Evolutionary conservation across 2,888 invertebrate species (phyloP), one percentile per base, ranked within the genome.

Genomic region (Pollenia labialis): DNA sequence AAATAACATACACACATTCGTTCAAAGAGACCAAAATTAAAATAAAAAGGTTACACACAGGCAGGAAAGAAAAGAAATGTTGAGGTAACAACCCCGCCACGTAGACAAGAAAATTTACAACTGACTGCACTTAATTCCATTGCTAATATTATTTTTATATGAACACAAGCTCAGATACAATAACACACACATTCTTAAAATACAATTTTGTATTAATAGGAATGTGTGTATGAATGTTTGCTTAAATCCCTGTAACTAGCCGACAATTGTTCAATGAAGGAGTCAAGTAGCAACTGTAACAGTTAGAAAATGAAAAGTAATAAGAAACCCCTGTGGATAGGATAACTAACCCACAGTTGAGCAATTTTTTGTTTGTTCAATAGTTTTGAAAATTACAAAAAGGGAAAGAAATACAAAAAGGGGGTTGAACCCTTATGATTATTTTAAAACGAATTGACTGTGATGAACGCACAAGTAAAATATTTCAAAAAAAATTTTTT

Each of bases 291-390:
- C 52, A 66, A 62, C 12, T 58, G 68, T 52, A 68, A 46, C 72
- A 83, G 42, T 60, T 46, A 18, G 18, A 58, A 76, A 54, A 40
- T 48, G 12, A 69, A 80, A 71, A 56, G 81, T 81, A 84, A 87
- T 84, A 84, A 81, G 77, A 87, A 84, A 81, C 87, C 87, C 87
- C 77, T 87, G 87, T 81, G 81, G 84, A 81, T 87, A 60, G 81
- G 66, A 81, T 75, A 81, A 84, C 84, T 71, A 81, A 79, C 50
- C 74, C 74, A 81, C 76, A 87, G 87, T 87, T 84, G 84, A 81
- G 77, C 69, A 84, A 54, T 81, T 62, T 68, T 23, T 76, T 62
- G 62, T 74, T 76, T 50, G 69, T 44, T 69, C 50, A 81, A 81
- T 66, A 81, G 50, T 68, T 81, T 44, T 32, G 18, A 64, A 58